Percentiles rank a stretch among this genome's conserved stretches.
These are phyloP conservation scores for Agonopterix alstromeriana DNA, from an alignment of 2,888 invertebrate genomes.

Conservation along the genomic window DNA sequence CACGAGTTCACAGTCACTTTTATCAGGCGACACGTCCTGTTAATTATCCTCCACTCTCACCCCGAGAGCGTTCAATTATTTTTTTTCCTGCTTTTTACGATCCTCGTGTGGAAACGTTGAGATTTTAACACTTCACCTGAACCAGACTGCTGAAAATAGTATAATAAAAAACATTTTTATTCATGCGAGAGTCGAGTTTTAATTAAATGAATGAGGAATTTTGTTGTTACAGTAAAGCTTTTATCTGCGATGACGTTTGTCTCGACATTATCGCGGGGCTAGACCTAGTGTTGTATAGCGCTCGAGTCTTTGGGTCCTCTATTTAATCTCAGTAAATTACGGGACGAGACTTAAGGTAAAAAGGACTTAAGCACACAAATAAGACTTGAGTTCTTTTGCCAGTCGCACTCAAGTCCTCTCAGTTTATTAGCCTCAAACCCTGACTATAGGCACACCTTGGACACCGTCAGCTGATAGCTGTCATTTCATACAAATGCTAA, in stretches of 20 bases:
- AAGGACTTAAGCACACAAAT: no score
- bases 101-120: slow-evolving; percentile 70
- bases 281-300: no score
- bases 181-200: slow-evolving; percentile 51
- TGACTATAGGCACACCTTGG: no score
- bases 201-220: slow-evolving; percentile 65
- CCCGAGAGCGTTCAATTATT: slow-evolving; percentile 70
- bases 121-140: slow-evolving; percentile 74
- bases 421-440: no score
- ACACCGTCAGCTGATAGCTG: no score
- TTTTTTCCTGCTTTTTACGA: slow-evolving; percentile 62
- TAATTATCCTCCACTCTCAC: slow-evolving; percentile 68
- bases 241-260: slow-evolving; percentile 23
- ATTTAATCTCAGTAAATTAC: no score
- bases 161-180: slow-evolving; percentile 44
- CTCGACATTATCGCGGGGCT: slow-evolving; percentile 10
- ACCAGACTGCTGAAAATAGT: slow-evolving; percentile 62
- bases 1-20: slow-evolving; percentile 40
- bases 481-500: no score
- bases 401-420: no score
- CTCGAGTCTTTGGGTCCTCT: no score
- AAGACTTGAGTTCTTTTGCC: no score
- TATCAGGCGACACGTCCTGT: slow-evolving; percentile 73
- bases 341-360: no score
- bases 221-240: slow-evolving; percentile 37